These are phyloP conservation scores for Ctenochaetus hawaiiensis DNA, from an alignment of 2,797 vertebrate species.

Conservation along the genomic window DNA sequence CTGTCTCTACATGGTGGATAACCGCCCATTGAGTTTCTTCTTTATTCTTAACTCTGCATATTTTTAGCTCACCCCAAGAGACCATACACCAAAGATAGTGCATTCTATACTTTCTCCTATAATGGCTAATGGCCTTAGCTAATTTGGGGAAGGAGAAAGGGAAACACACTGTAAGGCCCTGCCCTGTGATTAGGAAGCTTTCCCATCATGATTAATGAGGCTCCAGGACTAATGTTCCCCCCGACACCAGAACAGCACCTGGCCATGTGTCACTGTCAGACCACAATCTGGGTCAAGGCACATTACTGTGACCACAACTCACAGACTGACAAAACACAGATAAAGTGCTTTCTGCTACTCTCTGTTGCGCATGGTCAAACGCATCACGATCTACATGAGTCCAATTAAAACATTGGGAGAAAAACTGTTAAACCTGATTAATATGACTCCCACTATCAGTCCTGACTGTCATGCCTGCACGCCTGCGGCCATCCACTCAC, in stretches of 20 bases:
- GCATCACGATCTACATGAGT: not conserved
- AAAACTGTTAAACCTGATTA: constrained; percentile 10
- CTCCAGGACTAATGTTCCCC: constrained; percentile 65
- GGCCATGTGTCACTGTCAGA: constrained; percentile 77
- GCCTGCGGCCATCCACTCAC: not conserved
- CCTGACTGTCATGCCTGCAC: not conserved
- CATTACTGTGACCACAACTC: constrained; percentile 38
- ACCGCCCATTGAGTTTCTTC: not conserved
- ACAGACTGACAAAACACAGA: constrained; percentile 38
- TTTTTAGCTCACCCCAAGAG: not conserved
- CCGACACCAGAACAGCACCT: constrained; percentile 59
- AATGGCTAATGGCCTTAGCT: constrained; percentile 17
- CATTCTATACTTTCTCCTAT: constrained; percentile 13
- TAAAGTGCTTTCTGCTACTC: constrained; percentile 27
- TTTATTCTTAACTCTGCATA: constrained; percentile 1
- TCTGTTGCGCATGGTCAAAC: constrained; percentile 18
- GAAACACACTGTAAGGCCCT: constrained; percentile 48
- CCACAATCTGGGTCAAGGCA: constrained; percentile 69
- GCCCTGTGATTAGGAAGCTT: constrained; percentile 63
- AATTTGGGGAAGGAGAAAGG: constrained; percentile 33
- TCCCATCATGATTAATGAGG: constrained; percentile 73
- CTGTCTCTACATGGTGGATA: not conserved
- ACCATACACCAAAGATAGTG: not conserved
- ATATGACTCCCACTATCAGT: not conserved
- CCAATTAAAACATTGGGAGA: constrained; percentile 5